Conservation (phyloP, 2,888 invertebrate species). For the Itoplectis maculator region DNA sequence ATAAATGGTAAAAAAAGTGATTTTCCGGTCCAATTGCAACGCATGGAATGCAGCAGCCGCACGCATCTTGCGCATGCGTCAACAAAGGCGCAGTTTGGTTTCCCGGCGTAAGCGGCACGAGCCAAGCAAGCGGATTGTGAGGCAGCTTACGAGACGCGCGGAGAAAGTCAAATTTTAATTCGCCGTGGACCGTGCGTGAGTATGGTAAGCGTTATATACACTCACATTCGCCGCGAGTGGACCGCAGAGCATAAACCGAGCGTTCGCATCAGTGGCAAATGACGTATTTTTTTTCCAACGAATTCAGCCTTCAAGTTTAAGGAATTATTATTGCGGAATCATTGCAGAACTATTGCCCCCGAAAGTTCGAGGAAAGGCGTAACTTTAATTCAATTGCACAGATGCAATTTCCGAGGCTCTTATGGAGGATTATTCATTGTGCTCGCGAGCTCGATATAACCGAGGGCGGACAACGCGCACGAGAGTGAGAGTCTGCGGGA, state of each 20-base stretch:
- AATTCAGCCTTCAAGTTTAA: too few relatives aligned
- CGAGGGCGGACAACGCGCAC: conserved; percentile 31
- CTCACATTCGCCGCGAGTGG: conserved; percentile 6
- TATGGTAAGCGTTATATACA: background rate
- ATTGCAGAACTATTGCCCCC: background rate
- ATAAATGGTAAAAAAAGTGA: too few relatives aligned
- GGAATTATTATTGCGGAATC: too few relatives aligned
- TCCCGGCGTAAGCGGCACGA: conserved; percentile 6
- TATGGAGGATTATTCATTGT: conserved; percentile 51
- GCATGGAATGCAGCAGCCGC: background rate
- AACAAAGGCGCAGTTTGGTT: background rate
- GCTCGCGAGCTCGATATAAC: conserved; percentile 37
- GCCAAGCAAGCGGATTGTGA: conserved; percentile 12
- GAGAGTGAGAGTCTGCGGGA: conserved; percentile 49
- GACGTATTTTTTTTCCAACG: too few relatives aligned
- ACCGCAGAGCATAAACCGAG: conserved; percentile 9
- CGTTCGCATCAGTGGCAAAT: conserved; percentile 23
- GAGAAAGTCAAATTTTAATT: conserved; percentile 77
- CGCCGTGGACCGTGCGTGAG: conserved; percentile 45
- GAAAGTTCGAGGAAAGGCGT: too few relatives aligned
- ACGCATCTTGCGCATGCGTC: conserved; percentile 1
- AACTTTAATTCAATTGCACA: background rate
- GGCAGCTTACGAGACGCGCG: conserved; percentile 64
- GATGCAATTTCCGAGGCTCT: conserved; percentile 1
- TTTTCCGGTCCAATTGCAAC: background rate